Conservation (phyloP, 2,888 invertebrate genomes). For the Synanthedon tipuliformis region DNA sequence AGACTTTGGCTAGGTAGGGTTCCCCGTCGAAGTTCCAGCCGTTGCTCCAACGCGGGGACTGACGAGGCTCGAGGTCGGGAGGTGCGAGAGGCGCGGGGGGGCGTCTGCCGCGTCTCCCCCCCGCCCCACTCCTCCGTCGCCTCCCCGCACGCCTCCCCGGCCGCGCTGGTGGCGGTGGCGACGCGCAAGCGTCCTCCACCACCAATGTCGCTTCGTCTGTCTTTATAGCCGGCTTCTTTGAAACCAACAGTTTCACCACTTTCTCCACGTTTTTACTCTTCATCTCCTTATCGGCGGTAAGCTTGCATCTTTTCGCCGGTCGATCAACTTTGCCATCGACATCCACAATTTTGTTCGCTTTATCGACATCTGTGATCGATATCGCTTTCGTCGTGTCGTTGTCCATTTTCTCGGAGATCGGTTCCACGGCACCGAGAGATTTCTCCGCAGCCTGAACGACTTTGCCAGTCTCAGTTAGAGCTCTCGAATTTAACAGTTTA, state of each 20-base stretch:
- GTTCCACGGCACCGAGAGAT: not conserved
- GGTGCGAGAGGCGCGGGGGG: constrained; percentile 11
- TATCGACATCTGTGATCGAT: constrained; percentile 1
- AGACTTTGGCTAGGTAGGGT: constrained; percentile 84
- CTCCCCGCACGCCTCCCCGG: constrained; percentile 17
- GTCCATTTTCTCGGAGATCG: not conserved
- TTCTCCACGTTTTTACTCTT: constrained; percentile 56
- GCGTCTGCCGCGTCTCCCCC: constrained; percentile 14
- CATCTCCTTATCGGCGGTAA: constrained; percentile 14
- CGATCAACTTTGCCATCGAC: not conserved
- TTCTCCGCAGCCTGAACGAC: not conserved
- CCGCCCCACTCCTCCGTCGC: constrained; percentile 15
- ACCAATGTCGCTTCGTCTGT: constrained; percentile 48
- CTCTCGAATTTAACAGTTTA: not conserved
- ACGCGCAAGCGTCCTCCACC: constrained; percentile 46
- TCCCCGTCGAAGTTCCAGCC: constrained; percentile 94
- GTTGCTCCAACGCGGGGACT: constrained; percentile 79
- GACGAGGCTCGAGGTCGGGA: constrained; percentile 21
- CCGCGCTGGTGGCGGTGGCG: constrained; percentile 25
- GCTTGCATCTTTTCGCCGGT: constrained; percentile 35
- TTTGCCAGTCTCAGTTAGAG: not conserved
- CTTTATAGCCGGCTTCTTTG: constrained; percentile 55
- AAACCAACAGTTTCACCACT: constrained; percentile 51
- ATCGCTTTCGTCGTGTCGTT: not conserved
- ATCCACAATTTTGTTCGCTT: not conserved